These are phyloP conservation scores for Agraylea sexmaculata DNA, from an alignment of 1,140 invertebrate genomes.

Conservation along the genomic window DNA sequence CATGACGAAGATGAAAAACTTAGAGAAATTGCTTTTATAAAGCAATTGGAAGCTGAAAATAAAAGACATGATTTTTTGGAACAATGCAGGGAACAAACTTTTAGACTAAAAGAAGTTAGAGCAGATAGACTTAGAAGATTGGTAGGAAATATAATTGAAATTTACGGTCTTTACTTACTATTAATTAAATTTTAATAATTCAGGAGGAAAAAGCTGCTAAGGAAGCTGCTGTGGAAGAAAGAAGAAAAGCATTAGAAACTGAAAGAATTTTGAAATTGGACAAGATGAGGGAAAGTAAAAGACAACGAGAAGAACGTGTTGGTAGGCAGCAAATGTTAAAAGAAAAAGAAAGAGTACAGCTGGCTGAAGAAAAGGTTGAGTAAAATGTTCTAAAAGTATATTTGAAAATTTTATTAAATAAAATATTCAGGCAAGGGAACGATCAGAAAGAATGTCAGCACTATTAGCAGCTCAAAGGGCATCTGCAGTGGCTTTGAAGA, in stretches of 20 bases:
- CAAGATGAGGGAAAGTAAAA: constrained; percentile 73
- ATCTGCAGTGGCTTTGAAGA: constrained; percentile 75
- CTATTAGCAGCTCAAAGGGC: constrained; percentile 75
- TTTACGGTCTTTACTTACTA: neutral
- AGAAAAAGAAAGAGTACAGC: constrained; percentile 72
- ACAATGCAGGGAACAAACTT: constrained; percentile 71
- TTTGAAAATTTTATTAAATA: constrained; percentile 3
- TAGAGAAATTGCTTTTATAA: constrained; percentile 96
- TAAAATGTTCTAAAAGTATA: constrained; percentile 7
- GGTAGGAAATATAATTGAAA: constrained; percentile 19
- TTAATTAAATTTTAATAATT: neutral
- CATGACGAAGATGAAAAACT: constrained; percentile 96
- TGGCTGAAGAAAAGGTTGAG: constrained; percentile 66
- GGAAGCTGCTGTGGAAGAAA: constrained; percentile 85
- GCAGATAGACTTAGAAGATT: constrained; percentile 48
- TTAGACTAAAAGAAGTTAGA: constrained; percentile 61
- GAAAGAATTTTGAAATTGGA: constrained; percentile 64
- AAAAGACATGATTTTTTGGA: constrained; percentile 81
- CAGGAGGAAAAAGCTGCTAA: constrained; percentile 91
- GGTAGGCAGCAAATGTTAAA: constrained; percentile 75
- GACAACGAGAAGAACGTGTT: constrained; percentile 74
- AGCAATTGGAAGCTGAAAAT: constrained; percentile 90
- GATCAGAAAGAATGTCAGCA: constrained; percentile 61
- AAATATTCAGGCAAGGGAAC: constrained; percentile 27
- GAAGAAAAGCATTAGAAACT: constrained; percentile 72